A percentile compares a stretch with the other conserved stretches of the same genome.
phyloP scores from a whole-genome alignment of 2,888 invertebrate species.

The Drosophila rubida region DNA sequence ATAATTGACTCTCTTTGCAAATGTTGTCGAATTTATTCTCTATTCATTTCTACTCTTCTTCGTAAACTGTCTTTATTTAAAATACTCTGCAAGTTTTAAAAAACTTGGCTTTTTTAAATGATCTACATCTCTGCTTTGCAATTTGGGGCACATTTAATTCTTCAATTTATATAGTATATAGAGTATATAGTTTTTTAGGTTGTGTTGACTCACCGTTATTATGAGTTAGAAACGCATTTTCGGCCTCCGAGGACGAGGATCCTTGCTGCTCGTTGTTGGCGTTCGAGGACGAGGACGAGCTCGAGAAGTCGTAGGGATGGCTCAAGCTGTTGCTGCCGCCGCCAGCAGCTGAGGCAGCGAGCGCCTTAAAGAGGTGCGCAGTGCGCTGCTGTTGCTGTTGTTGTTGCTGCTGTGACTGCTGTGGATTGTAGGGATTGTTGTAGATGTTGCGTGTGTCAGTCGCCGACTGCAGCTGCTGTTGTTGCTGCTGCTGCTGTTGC shows the following conservation, averaged over 20 bases:
- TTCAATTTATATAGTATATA: too few relatives aligned
- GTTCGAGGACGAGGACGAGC: slow-evolving; percentile 75
- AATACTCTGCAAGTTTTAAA: too few relatives aligned
- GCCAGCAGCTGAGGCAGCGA: slow-evolving; percentile 68
- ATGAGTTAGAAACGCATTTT: slow-evolving; percentile 88
- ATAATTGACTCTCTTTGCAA: too few relatives aligned
- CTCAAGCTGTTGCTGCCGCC: slow-evolving; percentile 66
- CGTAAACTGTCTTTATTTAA: too few relatives aligned
- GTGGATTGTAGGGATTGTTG: slow-evolving; percentile 85
- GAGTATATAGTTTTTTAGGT: too few relatives aligned
- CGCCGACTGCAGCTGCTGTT: slow-evolving; percentile 84
- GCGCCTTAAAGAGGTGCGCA: slow-evolving; percentile 80
- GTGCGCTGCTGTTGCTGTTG: slow-evolving; percentile 75
- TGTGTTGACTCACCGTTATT: slow-evolving; percentile 85
- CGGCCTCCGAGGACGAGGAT: slow-evolving; percentile 86
- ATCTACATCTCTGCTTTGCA: too few relatives aligned
- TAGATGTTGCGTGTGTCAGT: slow-evolving; percentile 87
- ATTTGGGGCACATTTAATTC: too few relatives aligned
- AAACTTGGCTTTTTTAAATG: too few relatives aligned
- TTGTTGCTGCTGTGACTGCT: slow-evolving; percentile 80
- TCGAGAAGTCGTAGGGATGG: slow-evolving; percentile 82
- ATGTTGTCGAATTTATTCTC: too few relatives aligned
- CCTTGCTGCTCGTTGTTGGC: slow-evolving; percentile 81
- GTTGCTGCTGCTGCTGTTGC: slow-evolving; percentile 81
- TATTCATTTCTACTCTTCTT: too few relatives aligned